Base-by-base conservation (phyloP, 2,888 invertebrate species). In the Synanthedon formicaeformis region DNA sequence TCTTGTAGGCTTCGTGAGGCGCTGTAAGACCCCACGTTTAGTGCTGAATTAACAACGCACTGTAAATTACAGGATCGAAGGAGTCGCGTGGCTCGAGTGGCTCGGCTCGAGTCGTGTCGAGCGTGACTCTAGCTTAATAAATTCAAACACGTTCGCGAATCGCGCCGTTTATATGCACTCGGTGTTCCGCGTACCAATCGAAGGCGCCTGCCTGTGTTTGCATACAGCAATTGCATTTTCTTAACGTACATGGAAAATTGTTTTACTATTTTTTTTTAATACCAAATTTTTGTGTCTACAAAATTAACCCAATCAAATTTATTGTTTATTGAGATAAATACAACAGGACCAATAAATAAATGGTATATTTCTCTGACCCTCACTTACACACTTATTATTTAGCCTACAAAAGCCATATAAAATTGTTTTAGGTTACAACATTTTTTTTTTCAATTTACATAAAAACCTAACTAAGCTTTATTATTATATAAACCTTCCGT, bases 11-110 rank as follows among this genome's bases (percentile, higher is more conserved):
- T 45, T 13, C 12, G 45, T 45, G 49, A 16, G 23, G 59, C 57
- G 57, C 61, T 60, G 67, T 67, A 73, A 72, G 73, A 69, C 66
- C 61, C 60, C 60, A 60, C 64, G 67, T 69, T 64, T 62, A 60
- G 60, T 58, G 57, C 65, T 60, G 65, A 67, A 71, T 73, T 73
- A 75, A 73, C 71, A 67, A 59, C 64, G 60, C 62, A 63, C 63
- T 63, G 67, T 64, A 63, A 71, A 71, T 69, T 67, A 69, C 65
- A 61, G 57, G 57, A 13, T 60, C 41, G 55, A 56, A 55, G 53
- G 41, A 54, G 53, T 59, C 57, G 54, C 57, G 51, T 56, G 56
- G 54, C 56, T 59, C 54, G 56, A 57, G 56, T 57, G 56, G 55
- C 56, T 55, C 56, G 56, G 54, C 16, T 16, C 23, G 49, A 49